These are phyloP conservation scores for Chironomus tepperi DNA, from an alignment of 1,140 invertebrate species.

Conservation along the genomic window DNA sequence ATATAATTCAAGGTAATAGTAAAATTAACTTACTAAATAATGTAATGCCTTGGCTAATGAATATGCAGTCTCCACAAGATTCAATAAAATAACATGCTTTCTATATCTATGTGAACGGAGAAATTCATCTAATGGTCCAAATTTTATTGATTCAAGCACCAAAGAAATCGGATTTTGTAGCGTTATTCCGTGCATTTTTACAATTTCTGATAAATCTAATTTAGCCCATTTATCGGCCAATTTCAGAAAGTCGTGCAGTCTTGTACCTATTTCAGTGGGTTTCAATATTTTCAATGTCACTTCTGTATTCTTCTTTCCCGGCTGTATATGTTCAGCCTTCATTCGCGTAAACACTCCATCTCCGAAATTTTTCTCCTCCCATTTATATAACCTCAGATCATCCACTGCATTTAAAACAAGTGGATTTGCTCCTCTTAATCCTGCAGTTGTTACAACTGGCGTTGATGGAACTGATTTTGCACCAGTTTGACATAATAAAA, in stretches of 20 bases:
- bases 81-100: constrained; percentile 51
- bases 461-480: constrained; percentile 25
- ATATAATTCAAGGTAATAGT: background rate
- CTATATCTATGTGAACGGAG: constrained; percentile 44
- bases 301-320: constrained; percentile 59
- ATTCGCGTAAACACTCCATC: constrained; percentile 53
- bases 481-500: constrained; percentile 1
- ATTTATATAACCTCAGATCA: constrained; percentile 54
- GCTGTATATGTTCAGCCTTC: constrained; percentile 54
- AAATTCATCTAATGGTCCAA: constrained; percentile 69
- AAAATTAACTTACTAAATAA: constrained; percentile 31
- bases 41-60: constrained; percentile 64
- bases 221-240: constrained; percentile 64
- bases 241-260: constrained; percentile 62
- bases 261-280: constrained; percentile 28
- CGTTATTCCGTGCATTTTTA: constrained; percentile 67
- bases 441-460: constrained; percentile 58
- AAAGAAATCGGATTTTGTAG: constrained; percentile 65
- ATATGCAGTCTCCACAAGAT: constrained; percentile 68
- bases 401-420: constrained; percentile 42
- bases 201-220: constrained; percentile 61
- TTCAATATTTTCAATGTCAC: constrained; percentile 68
- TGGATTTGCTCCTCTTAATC: constrained; percentile 32
- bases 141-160: constrained; percentile 67
- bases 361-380: constrained; percentile 29